phyloP scores from a whole-genome alignment of 2,113 vertebrate genomes.

The Microtus oregoni region DNA sequence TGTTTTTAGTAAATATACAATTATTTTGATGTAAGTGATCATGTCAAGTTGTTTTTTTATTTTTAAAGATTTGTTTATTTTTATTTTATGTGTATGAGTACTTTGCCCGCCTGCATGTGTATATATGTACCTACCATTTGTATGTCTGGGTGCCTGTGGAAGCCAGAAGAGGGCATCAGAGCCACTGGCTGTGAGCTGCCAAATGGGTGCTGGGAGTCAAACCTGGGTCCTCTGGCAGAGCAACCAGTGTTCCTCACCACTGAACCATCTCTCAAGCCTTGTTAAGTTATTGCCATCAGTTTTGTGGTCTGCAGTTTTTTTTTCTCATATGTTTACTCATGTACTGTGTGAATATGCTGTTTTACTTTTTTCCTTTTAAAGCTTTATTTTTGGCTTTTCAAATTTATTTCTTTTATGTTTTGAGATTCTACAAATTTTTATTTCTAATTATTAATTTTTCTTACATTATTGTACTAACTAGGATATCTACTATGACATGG shows the following conservation, averaged over 20 bases:
- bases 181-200: neutral
- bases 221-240: neutral
- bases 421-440: neutral
- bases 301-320: neutral
- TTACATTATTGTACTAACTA: neutral
- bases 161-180: neutral
- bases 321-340: neutral
- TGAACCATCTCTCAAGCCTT: neutral
- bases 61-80: neutral
- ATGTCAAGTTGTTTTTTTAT: neutral
- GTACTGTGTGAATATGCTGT: neutral
- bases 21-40: neutral
- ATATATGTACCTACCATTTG: neutral
- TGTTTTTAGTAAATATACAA: conserved; percentile 12
- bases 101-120: neutral
- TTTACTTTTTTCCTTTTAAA: conserved; percentile 29
- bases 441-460: neutral
- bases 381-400: neutral
- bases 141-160: neutral
- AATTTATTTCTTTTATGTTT: neutral
- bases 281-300: neutral
- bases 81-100: neutral
- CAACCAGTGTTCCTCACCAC: neutral
- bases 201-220: neutral
- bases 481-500: neutral